Evolutionary conservation across 1,140 invertebrate genomes (phyloP).

Genomic region (Scaptomyza pallida): DNA sequence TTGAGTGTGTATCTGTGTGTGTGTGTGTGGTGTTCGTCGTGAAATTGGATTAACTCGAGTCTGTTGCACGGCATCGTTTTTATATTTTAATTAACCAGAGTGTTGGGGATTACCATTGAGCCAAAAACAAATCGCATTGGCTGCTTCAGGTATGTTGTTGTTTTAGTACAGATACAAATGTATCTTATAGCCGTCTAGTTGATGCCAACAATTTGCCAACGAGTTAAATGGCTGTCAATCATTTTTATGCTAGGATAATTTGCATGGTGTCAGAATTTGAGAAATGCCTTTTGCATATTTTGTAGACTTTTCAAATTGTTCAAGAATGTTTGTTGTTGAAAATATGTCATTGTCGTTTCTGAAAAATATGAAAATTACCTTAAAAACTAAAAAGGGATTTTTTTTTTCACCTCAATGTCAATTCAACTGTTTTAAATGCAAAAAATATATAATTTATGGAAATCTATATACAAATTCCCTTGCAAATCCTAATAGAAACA

Average conservation of each 20-base stretch:
- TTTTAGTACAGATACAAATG: conserved; percentile 28
- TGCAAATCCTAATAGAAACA: too few relatives aligned
- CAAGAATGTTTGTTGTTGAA: too few relatives aligned
- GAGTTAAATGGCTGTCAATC: conserved; percentile 17
- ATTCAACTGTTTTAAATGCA: too few relatives aligned
- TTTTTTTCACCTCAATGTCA: too few relatives aligned
- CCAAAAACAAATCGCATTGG: conserved; percentile 17
- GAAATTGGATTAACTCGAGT: conserved; percentile 78
- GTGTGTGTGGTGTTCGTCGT: conserved; percentile 46
- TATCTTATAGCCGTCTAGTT: conserved; percentile 10
- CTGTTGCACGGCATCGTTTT: conserved; percentile 63
- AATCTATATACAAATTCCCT: too few relatives aligned
- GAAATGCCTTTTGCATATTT: conserved; percentile 5
- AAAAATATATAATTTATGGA: too few relatives aligned
- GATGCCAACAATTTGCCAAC: conserved; percentile 1
- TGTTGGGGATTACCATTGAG: conserved; percentile 62
- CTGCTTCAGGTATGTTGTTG: conserved; percentile 29
- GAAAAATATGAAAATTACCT: too few relatives aligned
- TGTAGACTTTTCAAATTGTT: too few relatives aligned
- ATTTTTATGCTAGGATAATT: conserved; percentile 11
- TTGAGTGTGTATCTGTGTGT: conserved; percentile 43
- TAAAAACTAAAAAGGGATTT: too few relatives aligned
- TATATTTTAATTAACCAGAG: conserved; percentile 74
- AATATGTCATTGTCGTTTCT: too few relatives aligned
- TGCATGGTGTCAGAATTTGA: conserved; percentile 2